These are phyloP conservation scores for Cirrhinus molitorella DNA, from an alignment of 2,797 vertebrate species.

Conservation along the genomic window DNA sequence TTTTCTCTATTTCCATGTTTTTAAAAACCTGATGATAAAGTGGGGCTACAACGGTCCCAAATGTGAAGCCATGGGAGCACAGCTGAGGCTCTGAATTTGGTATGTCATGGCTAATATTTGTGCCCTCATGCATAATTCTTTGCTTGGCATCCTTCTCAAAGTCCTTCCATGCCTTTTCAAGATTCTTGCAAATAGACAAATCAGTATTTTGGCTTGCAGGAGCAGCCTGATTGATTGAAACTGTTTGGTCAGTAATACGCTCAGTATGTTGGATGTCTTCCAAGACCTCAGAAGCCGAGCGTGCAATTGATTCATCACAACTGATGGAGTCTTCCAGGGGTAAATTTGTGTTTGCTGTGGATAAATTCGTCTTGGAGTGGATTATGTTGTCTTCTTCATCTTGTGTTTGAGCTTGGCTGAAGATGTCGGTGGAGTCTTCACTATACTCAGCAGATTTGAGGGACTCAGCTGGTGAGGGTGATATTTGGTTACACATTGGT, in stretches of 20 bases:
- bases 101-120: neutral
- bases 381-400: conserved; percentile 16
- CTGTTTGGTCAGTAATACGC: conserved; percentile 15
- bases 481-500: conserved; percentile 22
- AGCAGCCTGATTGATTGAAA: conserved; percentile 18
- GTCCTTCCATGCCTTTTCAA: conserved; percentile 58
- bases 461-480: conserved; percentile 35
- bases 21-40: conserved; percentile 73
- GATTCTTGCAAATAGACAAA: conserved; percentile 27
- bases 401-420: conserved; percentile 29
- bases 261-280: conserved; percentile 33
- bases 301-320: conserved; percentile 11
- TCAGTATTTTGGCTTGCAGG: conserved; percentile 21
- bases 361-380: conserved; percentile 21
- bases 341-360: neutral
- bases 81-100: conserved; percentile 12
- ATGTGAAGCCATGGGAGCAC: conserved; percentile 58
- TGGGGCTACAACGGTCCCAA: conserved; percentile 74
- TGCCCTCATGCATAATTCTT: conserved; percentile 9
- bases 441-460: conserved; percentile 22
- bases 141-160: conserved; percentile 56
- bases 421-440: conserved; percentile 46
- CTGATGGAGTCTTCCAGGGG: conserved; percentile 20
- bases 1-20: conserved; percentile 63
- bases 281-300: conserved; percentile 30